phyloP scores from a whole-genome alignment of 2,888 invertebrate species.

The Polymixis lichenea region DNA sequence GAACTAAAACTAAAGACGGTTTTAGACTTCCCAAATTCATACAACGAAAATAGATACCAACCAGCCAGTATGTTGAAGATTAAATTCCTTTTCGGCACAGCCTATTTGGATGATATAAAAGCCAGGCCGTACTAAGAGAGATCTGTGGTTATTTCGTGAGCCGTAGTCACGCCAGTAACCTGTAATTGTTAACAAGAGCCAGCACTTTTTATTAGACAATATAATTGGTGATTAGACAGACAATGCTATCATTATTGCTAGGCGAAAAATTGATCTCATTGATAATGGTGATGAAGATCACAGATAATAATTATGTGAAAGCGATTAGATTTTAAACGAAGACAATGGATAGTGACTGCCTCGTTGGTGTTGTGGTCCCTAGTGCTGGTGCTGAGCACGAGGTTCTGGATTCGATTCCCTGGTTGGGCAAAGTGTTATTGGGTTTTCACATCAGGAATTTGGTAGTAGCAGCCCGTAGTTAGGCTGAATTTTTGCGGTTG shows the following conservation, averaged over 20 bases:
- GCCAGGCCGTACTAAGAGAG: constrained; percentile 5
- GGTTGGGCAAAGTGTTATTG: background rate
- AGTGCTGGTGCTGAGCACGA: background rate
- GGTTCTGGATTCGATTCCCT: background rate
- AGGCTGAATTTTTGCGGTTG: background rate
- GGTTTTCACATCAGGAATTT: background rate
- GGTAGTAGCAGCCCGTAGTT: too few species aligned
- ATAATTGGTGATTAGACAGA: constrained; percentile 18
- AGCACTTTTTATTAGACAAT: constrained; percentile 24
- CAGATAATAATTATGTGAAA: background rate
- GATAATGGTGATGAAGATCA: constrained; percentile 7
- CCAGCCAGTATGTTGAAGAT: background rate
- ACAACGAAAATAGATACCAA: background rate
- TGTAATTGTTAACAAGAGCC: constrained; percentile 45
- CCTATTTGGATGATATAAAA: constrained; percentile 17
- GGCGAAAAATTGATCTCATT: background rate
- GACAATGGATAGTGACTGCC: background rate
- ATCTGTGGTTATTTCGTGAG: constrained; percentile 44
- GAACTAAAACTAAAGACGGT: background rate
- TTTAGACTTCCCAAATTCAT: background rate
- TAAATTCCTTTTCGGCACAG: background rate
- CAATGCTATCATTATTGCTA: constrained; percentile 4
- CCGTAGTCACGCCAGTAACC: constrained; percentile 45
- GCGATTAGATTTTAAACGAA: background rate
- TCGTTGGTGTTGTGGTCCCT: background rate